Evolutionary conservation across 2,888 invertebrate genomes (phyloP), one percentile per base, ranked within the genome.

Genomic region (Platycheirus rosarum): DNA sequence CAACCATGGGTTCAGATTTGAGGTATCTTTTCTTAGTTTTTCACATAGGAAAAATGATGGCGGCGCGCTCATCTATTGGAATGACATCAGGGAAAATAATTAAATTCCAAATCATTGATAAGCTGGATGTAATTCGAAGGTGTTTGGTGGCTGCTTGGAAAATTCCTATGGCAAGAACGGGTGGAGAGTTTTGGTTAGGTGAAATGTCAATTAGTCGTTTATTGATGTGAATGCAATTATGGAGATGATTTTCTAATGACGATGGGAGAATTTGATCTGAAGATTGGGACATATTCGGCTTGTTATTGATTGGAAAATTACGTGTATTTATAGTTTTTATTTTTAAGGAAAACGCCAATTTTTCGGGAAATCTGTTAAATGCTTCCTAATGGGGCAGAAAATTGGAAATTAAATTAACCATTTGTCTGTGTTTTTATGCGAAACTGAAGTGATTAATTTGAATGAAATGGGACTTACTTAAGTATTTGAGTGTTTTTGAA

Each of bases 161-260:
- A 20, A 2, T 18, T 5, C 7, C 6, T 37, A 29, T 13, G 40
- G n/a, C n/a, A n/a, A n/a, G 26, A 71, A 29, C 14, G 42, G 51
- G 42, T 6, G 35, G 40, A 53, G 71, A 71, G 66, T 76, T 60
- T 35, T 66, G 60, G n/a, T n/a, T n/a, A 62, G 76, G 70, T 82
- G 29, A 76, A 82, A 77, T 73, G 71, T 77, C 82, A 82, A 77
- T 82, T 82, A 68, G 77, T 20, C 51, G 49, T 29, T 77, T 68
- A 82, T 76, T 73, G 82, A 77, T 68, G 71, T 49, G 66, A 63
- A 77, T 77, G 82, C 62, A 73, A 82, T 82, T 77, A 77, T 62
- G 46, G 29, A 44, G 63, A 68, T 73, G 62, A 63, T 77, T 82
- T 79, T 32, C 14, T 9, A 68, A 18, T 3, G n/a, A 44, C 37